Evolutionary conservation across 2,888 invertebrate genomes (phyloP), one percentile per base, ranked within the genome.

Genomic region (Icerya purchasi): DNA sequence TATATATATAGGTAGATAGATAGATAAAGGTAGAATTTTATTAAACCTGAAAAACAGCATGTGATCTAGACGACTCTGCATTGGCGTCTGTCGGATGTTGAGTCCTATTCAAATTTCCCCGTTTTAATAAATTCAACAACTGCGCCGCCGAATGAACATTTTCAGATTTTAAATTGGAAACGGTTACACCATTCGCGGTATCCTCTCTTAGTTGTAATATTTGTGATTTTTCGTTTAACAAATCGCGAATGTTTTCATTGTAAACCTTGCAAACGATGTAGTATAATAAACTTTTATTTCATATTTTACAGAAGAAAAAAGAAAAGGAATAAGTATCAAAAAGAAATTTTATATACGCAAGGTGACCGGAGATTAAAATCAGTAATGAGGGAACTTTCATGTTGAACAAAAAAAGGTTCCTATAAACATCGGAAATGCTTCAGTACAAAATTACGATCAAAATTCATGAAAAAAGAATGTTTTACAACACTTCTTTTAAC

Each of bases 41-140:
- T 76, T n/a, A 62, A 69, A 84, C 84, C 77, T 91, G 91, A 70
- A 94, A 92, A 2, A 94, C 88, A n/a, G 93, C 93, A 76, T 94
- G 94, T 57, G 92, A 93, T 58, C 94, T 77, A 2, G 92, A 93
- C 62, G 92, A 92, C 69, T 93, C 92, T 0, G 89, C 84, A 72
- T 94, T 94, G 1, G 91, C 87, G 74, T 94, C 93, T 0, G 93
- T 94, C 0, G 93, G 91, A 72, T 93, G 92, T 68, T 94, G 93
- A 0, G 91, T 87, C 58, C 94, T 76, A 69, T 89, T 86, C 62
- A 77, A 79, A 68, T 94, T 94, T 0, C 94, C 94, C 65, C 80
- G 75, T 36, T 82, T 81, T 51, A 94, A 72, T 72, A 92, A 78
- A 57, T 79, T 76, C 24, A 93, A 76, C 1, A 94, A 73, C 68